Percentiles rank a stretch among this genome's conserved stretches.
Evolutionary conservation across 2,113 vertebrate species (phyloP).

Genomic region (Alligator mississippiensis): DNA sequence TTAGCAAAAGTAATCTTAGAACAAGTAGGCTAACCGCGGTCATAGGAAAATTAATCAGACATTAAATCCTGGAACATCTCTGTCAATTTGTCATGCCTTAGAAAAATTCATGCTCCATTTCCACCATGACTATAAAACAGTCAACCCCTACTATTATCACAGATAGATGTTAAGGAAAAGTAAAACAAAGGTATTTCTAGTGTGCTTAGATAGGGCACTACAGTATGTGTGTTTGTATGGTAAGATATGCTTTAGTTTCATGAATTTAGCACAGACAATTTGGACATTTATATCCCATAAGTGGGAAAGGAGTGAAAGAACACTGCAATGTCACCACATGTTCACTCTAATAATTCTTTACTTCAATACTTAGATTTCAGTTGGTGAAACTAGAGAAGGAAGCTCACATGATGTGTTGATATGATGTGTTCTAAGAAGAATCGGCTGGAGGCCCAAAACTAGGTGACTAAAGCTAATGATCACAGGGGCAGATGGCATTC

Average conservation of each 20-base stretch:
- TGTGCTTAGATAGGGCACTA: fast-evolving
- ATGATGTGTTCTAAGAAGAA: slow-evolving; percentile 7
- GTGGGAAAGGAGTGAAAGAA: background rate
- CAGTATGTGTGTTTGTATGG: fast-evolving
- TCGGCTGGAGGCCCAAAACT: background rate
- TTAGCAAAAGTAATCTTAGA: background rate
- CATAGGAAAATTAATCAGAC: background rate
- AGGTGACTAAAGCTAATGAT: background rate
- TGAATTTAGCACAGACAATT: background rate
- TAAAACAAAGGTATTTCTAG: background rate
- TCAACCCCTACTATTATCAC: background rate
- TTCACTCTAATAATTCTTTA: background rate
- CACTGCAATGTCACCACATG: background rate
- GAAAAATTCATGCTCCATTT: background rate
- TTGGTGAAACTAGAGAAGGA: background rate
- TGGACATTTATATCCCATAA: background rate
- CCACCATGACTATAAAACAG: background rate
- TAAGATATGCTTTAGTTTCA: fast-evolving
- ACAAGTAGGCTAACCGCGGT: background rate
- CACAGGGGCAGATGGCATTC: background rate
- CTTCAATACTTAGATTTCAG: slow-evolving; percentile 22
- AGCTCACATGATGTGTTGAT: background rate
- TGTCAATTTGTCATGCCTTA: background rate
- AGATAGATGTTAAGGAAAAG: background rate
- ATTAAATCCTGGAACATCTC: background rate